phyloP scores from a whole-genome alignment of 2,888 invertebrate genomes.

The Nemotelus nigrinus region DNA sequence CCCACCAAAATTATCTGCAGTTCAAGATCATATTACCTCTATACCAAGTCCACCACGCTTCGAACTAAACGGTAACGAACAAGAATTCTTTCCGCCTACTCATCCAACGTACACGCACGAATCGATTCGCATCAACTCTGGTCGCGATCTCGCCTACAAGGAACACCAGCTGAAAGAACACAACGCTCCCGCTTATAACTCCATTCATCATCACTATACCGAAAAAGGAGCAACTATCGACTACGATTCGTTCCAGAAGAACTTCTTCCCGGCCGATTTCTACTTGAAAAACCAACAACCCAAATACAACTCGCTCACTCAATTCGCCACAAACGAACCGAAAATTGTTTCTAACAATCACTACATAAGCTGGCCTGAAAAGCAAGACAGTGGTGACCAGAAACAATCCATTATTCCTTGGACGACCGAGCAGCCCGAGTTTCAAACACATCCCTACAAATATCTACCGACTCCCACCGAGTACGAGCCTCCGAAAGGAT shows the following conservation, averaged over 20 bases:
- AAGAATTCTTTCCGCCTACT: neutral
- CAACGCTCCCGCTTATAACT: neutral
- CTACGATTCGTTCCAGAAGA: slow-evolving; percentile 5
- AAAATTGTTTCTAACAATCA: neutral
- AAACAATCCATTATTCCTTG: neutral
- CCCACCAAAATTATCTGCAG: neutral
- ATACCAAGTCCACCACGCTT: too few relatives aligned
- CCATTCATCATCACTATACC: neutral
- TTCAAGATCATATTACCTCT: too few relatives aligned
- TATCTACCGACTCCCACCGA: slow-evolving; percentile 18
- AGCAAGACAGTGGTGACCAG: neutral
- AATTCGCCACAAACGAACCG: too few relatives aligned
- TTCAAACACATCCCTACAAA: slow-evolving; percentile 21
- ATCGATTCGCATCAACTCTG: neutral
- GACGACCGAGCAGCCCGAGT: slow-evolving; percentile 36
- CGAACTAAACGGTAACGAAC: too few relatives aligned
- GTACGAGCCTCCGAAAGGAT: slow-evolving; percentile 29
- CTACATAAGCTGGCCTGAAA: slow-evolving; percentile 26
- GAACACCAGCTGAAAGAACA: neutral
- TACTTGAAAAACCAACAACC: slow-evolving; percentile 7
- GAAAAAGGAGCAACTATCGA: neutral
- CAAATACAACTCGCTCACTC: neutral
- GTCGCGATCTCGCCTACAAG: neutral
- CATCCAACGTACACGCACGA: neutral
- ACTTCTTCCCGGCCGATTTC: slow-evolving; percentile 8